phyloP scores from a whole-genome alignment of 2,797 vertebrate genomes.

The Otolemur crassicaudatus region DNA sequence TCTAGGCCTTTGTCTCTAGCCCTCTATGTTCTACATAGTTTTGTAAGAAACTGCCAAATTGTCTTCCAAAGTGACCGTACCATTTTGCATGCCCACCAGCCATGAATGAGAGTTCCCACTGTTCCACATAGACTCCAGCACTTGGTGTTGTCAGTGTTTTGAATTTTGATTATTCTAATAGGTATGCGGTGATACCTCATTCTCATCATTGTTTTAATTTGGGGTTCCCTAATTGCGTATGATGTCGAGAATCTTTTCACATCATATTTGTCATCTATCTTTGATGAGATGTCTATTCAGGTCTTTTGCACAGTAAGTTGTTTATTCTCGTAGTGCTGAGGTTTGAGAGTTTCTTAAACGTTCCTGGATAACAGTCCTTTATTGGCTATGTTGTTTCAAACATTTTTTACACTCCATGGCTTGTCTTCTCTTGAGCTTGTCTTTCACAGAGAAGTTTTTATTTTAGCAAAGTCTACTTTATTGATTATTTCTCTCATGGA shows the following conservation, averaged over 20 bases:
- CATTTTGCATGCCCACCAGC: conserved; percentile 7
- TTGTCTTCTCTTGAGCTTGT: background rate
- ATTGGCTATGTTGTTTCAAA: background rate
- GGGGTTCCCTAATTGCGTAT: background rate
- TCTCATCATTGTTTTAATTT: background rate
- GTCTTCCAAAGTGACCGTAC: conserved; percentile 8
- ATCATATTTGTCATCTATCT: background rate
- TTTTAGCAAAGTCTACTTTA: background rate
- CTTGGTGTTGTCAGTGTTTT: background rate
- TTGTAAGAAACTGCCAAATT: conserved; percentile 31
- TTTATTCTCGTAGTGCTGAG: conserved; percentile 5
- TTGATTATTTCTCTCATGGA: background rate
- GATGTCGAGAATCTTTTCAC: background rate
- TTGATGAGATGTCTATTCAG: background rate
- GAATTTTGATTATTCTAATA: background rate
- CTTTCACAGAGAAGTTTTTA: background rate
- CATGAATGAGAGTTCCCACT: background rate
- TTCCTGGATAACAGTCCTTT: background rate
- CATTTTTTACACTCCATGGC: background rate
- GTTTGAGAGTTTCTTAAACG: background rate
- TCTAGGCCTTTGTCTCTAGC: background rate
- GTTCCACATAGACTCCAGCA: background rate
- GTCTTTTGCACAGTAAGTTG: background rate
- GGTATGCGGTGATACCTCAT: background rate
- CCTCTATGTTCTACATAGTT: background rate